Evolutionary conservation across 2,797 vertebrate genomes (phyloP).

Genomic region (Enteromius argenteus): DNA sequence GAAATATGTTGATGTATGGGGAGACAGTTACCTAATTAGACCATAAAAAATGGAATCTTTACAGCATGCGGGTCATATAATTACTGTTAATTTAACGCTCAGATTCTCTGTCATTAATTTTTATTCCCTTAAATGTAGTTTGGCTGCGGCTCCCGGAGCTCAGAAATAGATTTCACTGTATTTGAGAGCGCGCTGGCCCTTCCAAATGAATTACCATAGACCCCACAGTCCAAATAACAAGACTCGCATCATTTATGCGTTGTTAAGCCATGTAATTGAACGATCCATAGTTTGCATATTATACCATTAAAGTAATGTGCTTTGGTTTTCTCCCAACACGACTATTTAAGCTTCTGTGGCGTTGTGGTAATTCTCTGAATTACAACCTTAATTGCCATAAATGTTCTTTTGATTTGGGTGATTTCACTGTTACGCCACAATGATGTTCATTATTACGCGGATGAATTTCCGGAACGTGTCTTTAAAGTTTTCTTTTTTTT

Average conservation of each 20-base stretch:
- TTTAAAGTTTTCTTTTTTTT: conserved; percentile 68
- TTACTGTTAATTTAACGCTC: conserved; percentile 99
- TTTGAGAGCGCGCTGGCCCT: conserved; percentile 85
- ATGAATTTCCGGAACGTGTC: conserved; percentile 79
- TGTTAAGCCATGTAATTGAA: conserved; percentile 99
- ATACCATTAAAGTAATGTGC: conserved; percentile 99
- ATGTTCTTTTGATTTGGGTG: conserved; percentile 99
- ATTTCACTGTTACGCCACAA: conserved; percentile 89
- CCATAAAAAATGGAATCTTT: conserved; percentile 98
- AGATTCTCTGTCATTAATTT: conserved; percentile 98
- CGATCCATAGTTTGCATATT: conserved; percentile 99
- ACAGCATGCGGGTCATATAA: conserved; percentile 99
- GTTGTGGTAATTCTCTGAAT: conserved; percentile 97
- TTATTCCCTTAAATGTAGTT: conserved; percentile 98
- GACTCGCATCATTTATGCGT: conserved; percentile 97
- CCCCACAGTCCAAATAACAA: conserved; percentile 94
- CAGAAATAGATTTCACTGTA: conserved; percentile 84
- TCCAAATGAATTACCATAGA: conserved; percentile 90
- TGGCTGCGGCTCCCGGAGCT: conserved; percentile 87
- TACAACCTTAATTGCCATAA: conserved; percentile 98
- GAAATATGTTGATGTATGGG: conserved; percentile 95
- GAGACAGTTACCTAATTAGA: conserved; percentile 97
- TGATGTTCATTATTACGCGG: conserved; percentile 81
- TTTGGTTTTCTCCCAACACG: conserved; percentile 98
- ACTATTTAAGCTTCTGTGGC: conserved; percentile 96